Base-by-base conservation (phyloP, 2,888 invertebrate genomes). In the Mellilla xanthometata region DNA sequence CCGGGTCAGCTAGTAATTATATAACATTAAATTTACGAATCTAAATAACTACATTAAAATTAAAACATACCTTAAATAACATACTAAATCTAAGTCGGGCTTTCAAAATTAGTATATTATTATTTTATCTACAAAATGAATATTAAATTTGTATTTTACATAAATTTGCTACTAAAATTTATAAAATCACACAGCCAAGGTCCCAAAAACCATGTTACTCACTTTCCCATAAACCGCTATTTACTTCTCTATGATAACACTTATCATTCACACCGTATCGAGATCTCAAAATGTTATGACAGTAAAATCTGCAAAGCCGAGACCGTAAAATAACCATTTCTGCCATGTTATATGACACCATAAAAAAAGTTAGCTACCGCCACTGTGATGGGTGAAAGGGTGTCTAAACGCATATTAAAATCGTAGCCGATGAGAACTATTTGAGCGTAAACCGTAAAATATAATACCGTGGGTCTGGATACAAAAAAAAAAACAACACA, bases 251-350 rank as follows among this genome's bases (percentile, higher is more conserved):
- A 67, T 65, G 72, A 75, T 75, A 79, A 71, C 67, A 51, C 68
- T 81, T 82, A 84, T 83, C 82, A 76, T 72, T 72, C 72, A 62
- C 65, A 65, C 67, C 66, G 79, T 79, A 86, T 82, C 75, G 67
- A 69, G 78, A 76, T 81, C 79, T 78, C 81, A 78, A 76, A 87
- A 88, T 85, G 86, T 87, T 86, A 86, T 88, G 87, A 86, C 87
- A 83, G 59, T 60, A 62, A 68, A 79, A 77, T 81, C 81, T 76
- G 72, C 72, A 72, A 72, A 62, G 77, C 77, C 77, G 40, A 34
- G 53, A 76, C 77, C 82, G 77, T 89, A 87, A 88, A 89, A 89
- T 81, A 86, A 77, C 86, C 85, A 83, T 87, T 84, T 71, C 80
- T 80, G 74, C 79, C 80, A 74, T 81, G 79, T 86, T 86, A 87